These are phyloP conservation scores for Vipera latastei DNA, from an alignment of 2,797 vertebrate genomes.

Conservation along the genomic window DNA sequence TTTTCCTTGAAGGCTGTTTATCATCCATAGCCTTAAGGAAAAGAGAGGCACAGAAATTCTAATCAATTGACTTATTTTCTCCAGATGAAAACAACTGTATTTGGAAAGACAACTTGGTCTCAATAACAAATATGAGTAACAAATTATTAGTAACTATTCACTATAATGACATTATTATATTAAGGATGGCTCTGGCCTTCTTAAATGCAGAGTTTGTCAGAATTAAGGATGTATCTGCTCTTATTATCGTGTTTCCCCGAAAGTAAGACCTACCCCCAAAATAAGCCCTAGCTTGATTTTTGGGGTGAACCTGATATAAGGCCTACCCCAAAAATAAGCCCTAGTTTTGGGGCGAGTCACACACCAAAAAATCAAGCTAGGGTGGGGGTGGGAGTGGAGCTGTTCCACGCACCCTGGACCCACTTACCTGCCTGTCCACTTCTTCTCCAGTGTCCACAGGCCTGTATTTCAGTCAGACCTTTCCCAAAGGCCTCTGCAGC, in stretches of 20 bases:
- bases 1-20: neutral
- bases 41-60: neutral
- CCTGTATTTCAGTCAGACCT: no score
- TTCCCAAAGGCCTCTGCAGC: no score
- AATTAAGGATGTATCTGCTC: neutral
- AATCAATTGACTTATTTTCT: neutral
- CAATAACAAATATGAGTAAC: neutral
- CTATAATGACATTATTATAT: neutral
- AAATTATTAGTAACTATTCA: neutral
- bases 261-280: no score
- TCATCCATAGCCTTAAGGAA: neutral
- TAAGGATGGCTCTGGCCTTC: neutral
- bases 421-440: no score
- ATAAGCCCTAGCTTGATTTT: no score
- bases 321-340: no score
- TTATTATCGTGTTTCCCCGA: neutral
- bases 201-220: neutral
- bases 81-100: neutral
- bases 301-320: no score
- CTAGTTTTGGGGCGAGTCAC: no score
- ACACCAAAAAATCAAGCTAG: no score
- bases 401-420: no score
- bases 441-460: no score
- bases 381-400: no score
- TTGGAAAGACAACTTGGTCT: neutral